Evolutionary conservation across 2,113 vertebrate genomes (phyloP).

Genomic region (Trichechus manatus): DNA sequence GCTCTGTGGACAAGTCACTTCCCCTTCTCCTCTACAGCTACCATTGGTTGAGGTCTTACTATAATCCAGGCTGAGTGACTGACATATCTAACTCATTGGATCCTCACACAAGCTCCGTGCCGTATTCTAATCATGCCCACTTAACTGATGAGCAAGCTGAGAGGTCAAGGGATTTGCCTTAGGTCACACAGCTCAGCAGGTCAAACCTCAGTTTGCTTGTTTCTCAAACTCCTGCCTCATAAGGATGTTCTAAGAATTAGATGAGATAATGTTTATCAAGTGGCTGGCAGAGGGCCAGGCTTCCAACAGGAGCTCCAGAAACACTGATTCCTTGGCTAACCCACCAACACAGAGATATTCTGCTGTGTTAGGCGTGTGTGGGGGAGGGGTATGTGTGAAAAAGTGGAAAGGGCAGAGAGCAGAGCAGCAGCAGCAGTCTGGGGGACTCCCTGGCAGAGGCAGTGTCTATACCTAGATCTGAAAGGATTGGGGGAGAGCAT

Average conservation of each 20-base stretch:
- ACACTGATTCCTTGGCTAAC: neutral
- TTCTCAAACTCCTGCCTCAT: slow-evolving; percentile 1
- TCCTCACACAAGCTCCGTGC: neutral
- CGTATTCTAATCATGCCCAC: neutral
- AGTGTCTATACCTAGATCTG: neutral
- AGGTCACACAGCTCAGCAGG: neutral
- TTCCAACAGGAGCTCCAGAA: neutral
- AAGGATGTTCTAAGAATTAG: neutral
- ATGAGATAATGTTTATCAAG: neutral
- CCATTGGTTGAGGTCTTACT: neutral
- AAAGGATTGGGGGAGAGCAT: neutral
- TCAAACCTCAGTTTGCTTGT: neutral
- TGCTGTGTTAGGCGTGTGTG: neutral
- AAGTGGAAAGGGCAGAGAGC: neutral
- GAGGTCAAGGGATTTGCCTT: neutral
- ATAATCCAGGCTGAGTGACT: neutral
- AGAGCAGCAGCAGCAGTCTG: neutral
- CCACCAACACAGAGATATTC: neutral
- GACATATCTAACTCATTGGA: neutral
- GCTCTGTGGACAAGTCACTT: neutral
- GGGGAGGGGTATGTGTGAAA: neutral
- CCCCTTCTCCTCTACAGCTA: neutral
- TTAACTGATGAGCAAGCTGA: neutral
- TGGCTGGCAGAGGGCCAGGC: neutral
- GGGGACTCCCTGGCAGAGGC: neutral